Conservation (phyloP, 2,888 invertebrate genomes). For the Serripes groenlandicus region DNA sequence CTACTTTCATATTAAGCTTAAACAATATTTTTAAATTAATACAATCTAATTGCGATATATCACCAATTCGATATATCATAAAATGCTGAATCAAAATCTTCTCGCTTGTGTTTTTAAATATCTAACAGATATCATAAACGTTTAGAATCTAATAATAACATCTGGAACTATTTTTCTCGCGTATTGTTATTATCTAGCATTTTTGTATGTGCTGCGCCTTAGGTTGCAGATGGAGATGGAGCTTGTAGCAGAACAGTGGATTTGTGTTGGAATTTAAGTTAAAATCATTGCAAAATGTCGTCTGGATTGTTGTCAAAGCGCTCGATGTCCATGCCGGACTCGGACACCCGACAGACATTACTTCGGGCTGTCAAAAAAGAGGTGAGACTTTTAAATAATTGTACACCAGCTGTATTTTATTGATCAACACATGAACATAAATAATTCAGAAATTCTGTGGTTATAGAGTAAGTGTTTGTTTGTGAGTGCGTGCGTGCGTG, state of each 20-base stretch:
- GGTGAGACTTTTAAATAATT: slow-evolving; percentile 81
- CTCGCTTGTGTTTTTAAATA: no score
- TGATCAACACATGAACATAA: slow-evolving; percentile 68
- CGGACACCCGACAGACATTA: slow-evolving; percentile 90
- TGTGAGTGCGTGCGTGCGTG: not conserved
- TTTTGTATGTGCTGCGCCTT: not conserved
- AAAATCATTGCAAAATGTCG: slow-evolving; percentile 47
- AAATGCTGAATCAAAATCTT: no score
- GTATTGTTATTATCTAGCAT: slow-evolving; percentile 3
- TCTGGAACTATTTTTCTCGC: slow-evolving; percentile 10
- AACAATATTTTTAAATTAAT: no score
- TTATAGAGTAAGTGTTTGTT: not conserved
- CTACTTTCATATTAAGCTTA: no score
- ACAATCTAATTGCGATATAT: no score
- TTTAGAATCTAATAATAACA: no score
- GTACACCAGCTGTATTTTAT: slow-evolving; percentile 14
- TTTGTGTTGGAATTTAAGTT: slow-evolving; percentile 4
- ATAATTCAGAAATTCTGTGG: slow-evolving; percentile 66
- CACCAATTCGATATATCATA: no score
- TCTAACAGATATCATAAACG: no score
- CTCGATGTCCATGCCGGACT: slow-evolving; percentile 74
- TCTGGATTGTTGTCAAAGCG: slow-evolving; percentile 48
- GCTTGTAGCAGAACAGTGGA: not conserved
- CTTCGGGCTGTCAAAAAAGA: slow-evolving; percentile 94
- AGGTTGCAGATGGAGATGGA: slow-evolving; percentile 24